Evolutionary conservation across 2,888 invertebrate species (phyloP), one percentile per base, ranked within the genome.

Genomic region (Ecliptopera silaceata): DNA sequence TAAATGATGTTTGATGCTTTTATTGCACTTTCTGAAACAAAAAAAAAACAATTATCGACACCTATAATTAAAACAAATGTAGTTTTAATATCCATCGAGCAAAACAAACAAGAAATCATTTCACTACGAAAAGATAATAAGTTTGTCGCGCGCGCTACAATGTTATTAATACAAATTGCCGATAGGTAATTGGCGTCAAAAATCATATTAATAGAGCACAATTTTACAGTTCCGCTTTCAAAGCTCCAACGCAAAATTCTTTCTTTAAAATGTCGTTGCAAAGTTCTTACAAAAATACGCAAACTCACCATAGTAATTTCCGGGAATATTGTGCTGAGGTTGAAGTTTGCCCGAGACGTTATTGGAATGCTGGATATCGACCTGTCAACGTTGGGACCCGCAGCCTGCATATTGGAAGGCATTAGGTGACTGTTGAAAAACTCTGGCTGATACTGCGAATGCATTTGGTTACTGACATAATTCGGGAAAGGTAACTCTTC

Each of bases 311-410:
- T 92, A 49, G 96, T 96, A 68, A 96, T 96, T 90, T 96, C 96
- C 1, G 96, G 96, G 80, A 96, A 96, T 71, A 96, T 95, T 0
- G 96, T 95, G 72, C 96, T 96, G 38, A 96, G 88, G 83, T 96
- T 96, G 75, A 96, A 96, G 79, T 96, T 96, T 1, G 96, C 95
- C 1, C 90, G 83, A 1, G 90, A 90, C 2, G 89, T 84, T 26
- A 77, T 81, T 5, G 91, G 88, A 55, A 89, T 84, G 51, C 76
- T 81, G n/a, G 83, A 62, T 31, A 87, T 63, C 0, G 89, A 80
- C 47, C 86, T 75, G 50, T 88, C 89, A 4, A 79, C 76, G 44
- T 84, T 86, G 52, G 81, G 80, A 0, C 82, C 79, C 51, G 83
- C 78, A 38, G 79, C 77, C 66, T 88, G 90, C 67, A 88, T 76